Base-by-base conservation (phyloP, 2,113 vertebrate species). In the Odocoileus virginianus region DNA sequence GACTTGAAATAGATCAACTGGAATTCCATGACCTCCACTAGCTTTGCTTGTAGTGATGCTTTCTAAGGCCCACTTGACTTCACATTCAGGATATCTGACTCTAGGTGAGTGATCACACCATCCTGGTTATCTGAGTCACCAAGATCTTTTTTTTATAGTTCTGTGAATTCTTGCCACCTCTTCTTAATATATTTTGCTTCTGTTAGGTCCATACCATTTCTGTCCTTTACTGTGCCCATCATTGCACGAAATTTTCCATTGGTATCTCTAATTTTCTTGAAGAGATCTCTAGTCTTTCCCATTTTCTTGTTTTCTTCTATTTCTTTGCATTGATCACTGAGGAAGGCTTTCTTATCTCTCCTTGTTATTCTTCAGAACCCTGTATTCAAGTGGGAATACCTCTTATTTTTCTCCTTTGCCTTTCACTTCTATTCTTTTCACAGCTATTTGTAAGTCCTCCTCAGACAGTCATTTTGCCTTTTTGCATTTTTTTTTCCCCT, bases 121-220 rank as follows among this genome's bases (percentile, higher is more conserved):
- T 64, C 3, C 7, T 64, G 0, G 0, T 33, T 33, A 64, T 16
- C 14, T 33, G 60, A 15, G 28, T 33, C 14, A 33, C 3, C 30
- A 64, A 7, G 60, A 64, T 64, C 3, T 33, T 16, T 61, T 61
- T 61, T 64, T 15, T 15, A 33, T 61, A 61, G 60, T 33, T 64
- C 7, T 64, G 60, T 64, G 30, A 7, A 16, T 64, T 64, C 60
- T 64, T 64, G 28, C 60, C 6, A 33, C 15, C 15, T 64, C 60
- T 61, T 33, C 28, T 64, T 33, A 64, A 33, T 33, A 8, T 64
- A 15, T 64, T 64, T 7, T 64, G 30, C 3, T 33, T 64, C 30
- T 33, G 1, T 64, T 64, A 64, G 30, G 7, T 64, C 28, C 30
- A 64, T 33, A 64, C 0, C 0, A 64, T 17, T 16, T 64, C 3